phyloP scores from a whole-genome alignment of 30 jellyfish, hydroid and myxozoan species.

The Hydractinia echinata region DNA sequence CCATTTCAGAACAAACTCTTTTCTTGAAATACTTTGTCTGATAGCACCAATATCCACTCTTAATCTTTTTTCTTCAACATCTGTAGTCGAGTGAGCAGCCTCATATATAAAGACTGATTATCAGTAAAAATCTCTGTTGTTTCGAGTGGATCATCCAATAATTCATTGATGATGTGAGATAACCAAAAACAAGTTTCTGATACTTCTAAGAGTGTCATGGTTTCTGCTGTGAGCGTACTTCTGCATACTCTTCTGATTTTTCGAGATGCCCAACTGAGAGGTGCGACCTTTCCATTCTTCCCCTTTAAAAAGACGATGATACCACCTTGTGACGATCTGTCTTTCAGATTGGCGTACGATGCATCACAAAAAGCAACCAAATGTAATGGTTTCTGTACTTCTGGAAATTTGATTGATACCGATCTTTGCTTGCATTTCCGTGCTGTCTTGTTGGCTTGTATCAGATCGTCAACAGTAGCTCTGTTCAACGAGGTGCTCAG shows the following conservation, averaged over 20 bases:
- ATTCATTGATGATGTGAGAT: conserved; percentile 10
- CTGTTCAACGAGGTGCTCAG: too few relatives aligned
- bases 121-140: conserved; percentile 38
- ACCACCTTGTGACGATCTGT: not conserved
- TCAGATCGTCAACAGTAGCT: too few relatives aligned
- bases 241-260: conserved; percentile 26
- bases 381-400: conserved; percentile 8
- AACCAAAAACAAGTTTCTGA: conserved; percentile 40
- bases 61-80: conserved; percentile 34
- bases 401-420: too few relatives aligned
- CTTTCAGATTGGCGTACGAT: conserved; percentile 31
- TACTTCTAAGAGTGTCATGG: conserved; percentile 26
- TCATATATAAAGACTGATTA: conserved; percentile 29
- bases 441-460: too few relatives aligned
- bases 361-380: conserved; percentile 27
- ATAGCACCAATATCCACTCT: too few relatives aligned
- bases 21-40: conserved; percentile 24
- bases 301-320: conserved; percentile 15
- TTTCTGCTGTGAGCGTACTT: conserved; percentile 40
- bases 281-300: conserved; percentile 24
- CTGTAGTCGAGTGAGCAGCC: conserved; percentile 42
- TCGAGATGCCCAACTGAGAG: conserved; percentile 33
- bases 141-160: conserved; percentile 12
- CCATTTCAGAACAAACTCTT: conserved; percentile 39
- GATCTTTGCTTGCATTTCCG: too few relatives aligned